Evolutionary conservation across 2,888 invertebrate species (phyloP).

Genomic region (Callyntrura sp.): DNA sequence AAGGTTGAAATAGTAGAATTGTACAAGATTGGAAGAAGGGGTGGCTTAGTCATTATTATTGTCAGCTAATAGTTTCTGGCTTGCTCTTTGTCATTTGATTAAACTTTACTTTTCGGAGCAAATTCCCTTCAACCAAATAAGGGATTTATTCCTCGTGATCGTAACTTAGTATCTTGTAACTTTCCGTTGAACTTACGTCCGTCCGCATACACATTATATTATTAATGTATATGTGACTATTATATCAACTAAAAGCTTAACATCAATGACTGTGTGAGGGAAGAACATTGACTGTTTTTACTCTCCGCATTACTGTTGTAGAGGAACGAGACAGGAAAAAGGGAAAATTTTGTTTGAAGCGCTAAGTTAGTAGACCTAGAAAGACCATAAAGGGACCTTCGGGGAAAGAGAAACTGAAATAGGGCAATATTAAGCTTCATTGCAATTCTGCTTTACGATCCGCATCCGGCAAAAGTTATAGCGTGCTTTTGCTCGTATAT

Average conservation of each 20-base stretch:
- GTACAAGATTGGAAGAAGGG: constrained; percentile 47
- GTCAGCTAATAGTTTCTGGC: constrained; percentile 67
- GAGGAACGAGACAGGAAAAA: constrained; percentile 5
- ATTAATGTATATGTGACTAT: constrained; percentile 39
- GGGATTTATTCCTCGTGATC: constrained; percentile 51
- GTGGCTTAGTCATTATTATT: constrained; percentile 66
- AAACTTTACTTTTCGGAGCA: constrained; percentile 55
- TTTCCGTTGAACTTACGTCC: background rate
- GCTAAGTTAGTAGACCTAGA: constrained; percentile 50
- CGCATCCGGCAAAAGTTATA: constrained; percentile 72
- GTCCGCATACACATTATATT: constrained; percentile 8
- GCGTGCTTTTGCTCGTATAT: constrained; percentile 8
- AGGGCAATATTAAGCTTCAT: constrained; percentile 76
- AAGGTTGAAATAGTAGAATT: constrained; percentile 62
- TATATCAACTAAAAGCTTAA: constrained; percentile 32
- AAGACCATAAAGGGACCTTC: constrained; percentile 69
- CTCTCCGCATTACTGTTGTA: background rate
- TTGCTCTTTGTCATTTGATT: constrained; percentile 71
- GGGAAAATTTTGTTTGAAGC: constrained; percentile 41
- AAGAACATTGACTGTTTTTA: constrained; percentile 20
- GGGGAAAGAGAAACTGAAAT: constrained; percentile 68
- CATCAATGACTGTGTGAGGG: constrained; percentile 8
- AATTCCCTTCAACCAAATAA: constrained; percentile 55
- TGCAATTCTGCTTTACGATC: constrained; percentile 76
- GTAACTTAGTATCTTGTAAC: constrained; percentile 9